Percentiles rank a stretch among this genome's conserved stretches.
Evolutionary conservation across 1,140 invertebrate genomes (phyloP).

Genomic region (Oryctes rhinoceros): DNA sequence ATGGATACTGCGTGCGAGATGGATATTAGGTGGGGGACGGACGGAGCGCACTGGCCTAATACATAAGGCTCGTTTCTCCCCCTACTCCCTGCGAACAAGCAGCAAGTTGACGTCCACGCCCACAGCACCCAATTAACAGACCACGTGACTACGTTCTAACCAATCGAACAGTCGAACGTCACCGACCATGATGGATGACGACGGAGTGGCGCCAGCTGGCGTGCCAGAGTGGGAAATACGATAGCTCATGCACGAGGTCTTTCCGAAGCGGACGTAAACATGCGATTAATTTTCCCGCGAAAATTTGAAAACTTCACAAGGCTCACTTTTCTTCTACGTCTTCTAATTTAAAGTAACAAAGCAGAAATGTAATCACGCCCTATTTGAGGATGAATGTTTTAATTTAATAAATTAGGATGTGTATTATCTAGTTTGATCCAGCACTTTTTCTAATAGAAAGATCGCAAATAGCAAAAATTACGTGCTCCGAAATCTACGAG

Average conservation of each 20-base stretch:
- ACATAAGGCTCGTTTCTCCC: constrained; percentile 48
- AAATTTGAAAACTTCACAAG: not conserved
- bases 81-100: constrained; percentile 16
- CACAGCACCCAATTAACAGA: constrained; percentile 56
- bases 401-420: too few species aligned
- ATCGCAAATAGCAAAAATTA: not conserved
- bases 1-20: constrained; percentile 52
- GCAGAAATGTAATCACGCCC: too few species aligned
- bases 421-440: not conserved
- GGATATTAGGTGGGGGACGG: constrained; percentile 55
- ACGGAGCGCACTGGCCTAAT: constrained; percentile 52
- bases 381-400: too few species aligned
- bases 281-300: constrained; percentile 5
- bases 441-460: not conserved
- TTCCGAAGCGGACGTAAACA: not conserved
- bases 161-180: constrained; percentile 65
- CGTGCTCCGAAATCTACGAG: not conserved
- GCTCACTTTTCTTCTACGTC: not conserved
- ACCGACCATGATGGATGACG: constrained; percentile 71
- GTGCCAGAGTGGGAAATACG: constrained; percentile 44
- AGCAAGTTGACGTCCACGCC: constrained; percentile 52
- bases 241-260: constrained; percentile 19
- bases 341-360: not conserved
- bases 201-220: constrained; percentile 61
- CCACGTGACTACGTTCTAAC: constrained; percentile 62